Percentiles rank a stretch among this genome's conserved stretches.
These are phyloP conservation scores for Acomys russatus DNA, from an alignment of 2,797 vertebrate species.

Conservation along the genomic window DNA sequence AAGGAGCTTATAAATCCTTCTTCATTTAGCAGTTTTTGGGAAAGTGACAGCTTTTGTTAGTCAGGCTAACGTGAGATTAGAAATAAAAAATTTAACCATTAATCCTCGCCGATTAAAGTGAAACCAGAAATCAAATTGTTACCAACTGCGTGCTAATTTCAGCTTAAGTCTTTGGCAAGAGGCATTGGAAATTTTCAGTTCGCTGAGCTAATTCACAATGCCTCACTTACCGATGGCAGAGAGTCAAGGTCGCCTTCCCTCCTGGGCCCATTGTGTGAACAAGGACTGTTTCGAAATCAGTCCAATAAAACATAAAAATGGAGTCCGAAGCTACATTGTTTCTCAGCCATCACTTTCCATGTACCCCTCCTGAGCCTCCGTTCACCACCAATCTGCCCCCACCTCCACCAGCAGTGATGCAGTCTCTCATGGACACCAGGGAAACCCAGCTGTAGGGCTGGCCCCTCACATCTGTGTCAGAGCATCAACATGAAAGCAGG, in stretches of 20 bases:
- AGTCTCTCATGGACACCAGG: conserved; percentile 45
- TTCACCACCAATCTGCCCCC: background rate
- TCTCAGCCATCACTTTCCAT: conserved; percentile 67
- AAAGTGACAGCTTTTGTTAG: conserved; percentile 85
- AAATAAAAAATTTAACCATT: conserved; percentile 83
- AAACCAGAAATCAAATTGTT: conserved; percentile 85
- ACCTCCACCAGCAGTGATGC: background rate
- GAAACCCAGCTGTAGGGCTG: conserved; percentile 74
- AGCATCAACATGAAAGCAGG: conserved; percentile 69
- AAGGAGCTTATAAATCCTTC: conserved; percentile 82
- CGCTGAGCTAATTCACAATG: conserved; percentile 71
- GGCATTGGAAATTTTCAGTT: conserved; percentile 56
- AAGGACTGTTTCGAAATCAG: conserved; percentile 79
- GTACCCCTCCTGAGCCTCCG: background rate
- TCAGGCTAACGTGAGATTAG: conserved; percentile 80
- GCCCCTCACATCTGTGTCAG: conserved; percentile 32
- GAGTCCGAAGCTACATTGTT: conserved; percentile 69
- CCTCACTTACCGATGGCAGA: conserved; percentile 72
- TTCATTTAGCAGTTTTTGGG: conserved; percentile 81
- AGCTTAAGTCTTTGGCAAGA: conserved; percentile 82
- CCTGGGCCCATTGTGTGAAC: conserved; percentile 79
- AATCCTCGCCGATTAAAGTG: conserved; percentile 87
- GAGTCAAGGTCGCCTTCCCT: conserved; percentile 77
- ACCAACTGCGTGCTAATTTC: conserved; percentile 86
- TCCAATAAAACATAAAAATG: conserved; percentile 74